These are phyloP conservation scores for Pholis gunnellus DNA, from an alignment of 2,113 vertebrate species.

Conservation along the genomic window DNA sequence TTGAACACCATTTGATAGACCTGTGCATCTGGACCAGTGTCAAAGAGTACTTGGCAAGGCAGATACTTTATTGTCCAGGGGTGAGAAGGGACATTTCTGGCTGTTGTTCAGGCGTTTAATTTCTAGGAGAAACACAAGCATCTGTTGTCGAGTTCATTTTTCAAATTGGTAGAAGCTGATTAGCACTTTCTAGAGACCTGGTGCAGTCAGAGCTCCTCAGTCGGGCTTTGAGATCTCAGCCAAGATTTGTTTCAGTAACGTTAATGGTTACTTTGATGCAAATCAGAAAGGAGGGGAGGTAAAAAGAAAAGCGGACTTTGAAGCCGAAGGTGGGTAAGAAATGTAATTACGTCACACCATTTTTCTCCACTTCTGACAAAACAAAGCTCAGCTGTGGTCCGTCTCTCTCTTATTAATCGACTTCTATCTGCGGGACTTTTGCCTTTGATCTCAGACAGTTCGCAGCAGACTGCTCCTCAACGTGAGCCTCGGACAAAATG, in stretches of 20 bases:
- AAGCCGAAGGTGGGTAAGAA: not conserved
- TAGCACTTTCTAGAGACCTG: slow-evolving; percentile 32
- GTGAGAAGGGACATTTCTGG: slow-evolving; percentile 68
- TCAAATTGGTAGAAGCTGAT: slow-evolving; percentile 56
- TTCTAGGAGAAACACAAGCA: slow-evolving; percentile 68
- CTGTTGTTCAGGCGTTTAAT: slow-evolving; percentile 73
- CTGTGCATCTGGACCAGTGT: slow-evolving; percentile 73
- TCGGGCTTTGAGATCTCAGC: slow-evolving; percentile 24
- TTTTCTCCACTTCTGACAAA: slow-evolving; percentile 33
- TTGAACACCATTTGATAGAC: slow-evolving; percentile 72
- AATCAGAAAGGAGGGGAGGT: not conserved
- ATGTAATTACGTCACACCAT: not conserved
- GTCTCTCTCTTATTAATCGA: slow-evolving; percentile 38
- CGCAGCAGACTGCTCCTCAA: slow-evolving; percentile 55
- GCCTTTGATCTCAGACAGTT: slow-evolving; percentile 64
- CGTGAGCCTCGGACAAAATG: slow-evolving; percentile 50
- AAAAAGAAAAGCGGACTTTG: slow-evolving; percentile 15
- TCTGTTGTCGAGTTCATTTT: slow-evolving; percentile 71
- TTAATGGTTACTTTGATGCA: slow-evolving; percentile 43
- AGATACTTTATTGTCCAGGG: slow-evolving; percentile 59
- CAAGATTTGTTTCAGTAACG: slow-evolving; percentile 43
- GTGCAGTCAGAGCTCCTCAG: slow-evolving; percentile 13
- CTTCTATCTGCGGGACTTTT: slow-evolving; percentile 43
- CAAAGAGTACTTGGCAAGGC: slow-evolving; percentile 68
- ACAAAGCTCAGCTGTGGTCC: slow-evolving; percentile 22